A percentile compares a stretch with the other conserved stretches of the same genome.
phyloP scores from a whole-genome alignment of 2,797 vertebrate genomes.

The Limnodromus scolopaceus region DNA sequence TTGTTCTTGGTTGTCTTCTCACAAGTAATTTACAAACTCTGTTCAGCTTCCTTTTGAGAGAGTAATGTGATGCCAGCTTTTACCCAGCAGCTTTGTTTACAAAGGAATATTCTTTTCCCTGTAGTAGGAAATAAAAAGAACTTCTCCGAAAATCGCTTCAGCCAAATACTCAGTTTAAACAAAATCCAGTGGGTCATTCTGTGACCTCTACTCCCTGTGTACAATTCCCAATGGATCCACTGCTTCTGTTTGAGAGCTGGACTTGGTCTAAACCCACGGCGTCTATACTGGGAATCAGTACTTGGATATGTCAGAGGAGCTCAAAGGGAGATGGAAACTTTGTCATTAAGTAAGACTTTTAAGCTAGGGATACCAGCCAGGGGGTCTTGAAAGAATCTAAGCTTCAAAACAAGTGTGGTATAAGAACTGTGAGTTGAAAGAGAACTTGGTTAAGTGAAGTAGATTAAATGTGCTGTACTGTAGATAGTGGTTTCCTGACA shows the following conservation, averaged over 20 bases:
- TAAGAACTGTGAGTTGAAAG: slow-evolving; percentile 22
- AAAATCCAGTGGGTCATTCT: background rate
- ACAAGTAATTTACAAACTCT: background rate
- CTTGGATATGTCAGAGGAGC: background rate
- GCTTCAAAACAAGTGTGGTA: slow-evolving; percentile 5
- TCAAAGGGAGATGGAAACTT: slow-evolving; percentile 13
- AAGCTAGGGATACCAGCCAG: background rate
- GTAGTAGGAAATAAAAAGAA: background rate
- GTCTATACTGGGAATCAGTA: background rate
- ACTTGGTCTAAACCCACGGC: background rate
- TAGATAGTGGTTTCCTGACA: slow-evolving; percentile 11
- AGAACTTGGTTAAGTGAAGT: slow-evolving; percentile 22
- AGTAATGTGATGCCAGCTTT: background rate
- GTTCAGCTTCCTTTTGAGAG: background rate
- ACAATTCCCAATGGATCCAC: background rate
- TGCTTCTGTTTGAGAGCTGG: background rate
- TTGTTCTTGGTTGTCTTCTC: slow-evolving; percentile 1
- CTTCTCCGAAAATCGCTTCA: background rate
- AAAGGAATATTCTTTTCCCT: background rate
- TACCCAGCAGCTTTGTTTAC: background rate
- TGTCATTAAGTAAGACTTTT: background rate
- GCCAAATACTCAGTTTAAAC: slow-evolving; percentile 22
- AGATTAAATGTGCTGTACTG: slow-evolving; percentile 17
- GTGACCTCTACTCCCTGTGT: background rate
- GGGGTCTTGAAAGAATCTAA: slow-evolving; percentile 15